A percentile compares a stretch with the other conserved stretches of the same genome.
Conservation (phyloP, 2,113 vertebrate genomes). For the Heterotis niloticus region DNA sequence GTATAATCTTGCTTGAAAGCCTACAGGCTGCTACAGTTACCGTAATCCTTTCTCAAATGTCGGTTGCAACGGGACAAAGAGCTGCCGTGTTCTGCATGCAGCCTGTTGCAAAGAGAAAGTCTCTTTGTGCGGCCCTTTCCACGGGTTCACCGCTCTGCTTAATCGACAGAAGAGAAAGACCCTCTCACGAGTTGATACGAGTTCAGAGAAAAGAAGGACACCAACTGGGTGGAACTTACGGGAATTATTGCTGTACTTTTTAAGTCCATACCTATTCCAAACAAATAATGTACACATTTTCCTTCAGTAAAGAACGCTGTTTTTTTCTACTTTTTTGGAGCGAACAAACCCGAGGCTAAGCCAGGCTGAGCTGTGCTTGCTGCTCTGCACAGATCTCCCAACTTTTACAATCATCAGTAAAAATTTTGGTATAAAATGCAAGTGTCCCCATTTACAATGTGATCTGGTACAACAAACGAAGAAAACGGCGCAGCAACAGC, state of each 20-base stretch:
- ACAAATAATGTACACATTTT: too few relatives aligned
- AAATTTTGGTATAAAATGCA: too few relatives aligned
- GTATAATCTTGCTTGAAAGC: conserved; percentile 42
- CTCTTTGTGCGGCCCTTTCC: conserved; percentile 5
- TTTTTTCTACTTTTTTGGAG: too few relatives aligned
- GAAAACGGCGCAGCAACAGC: too few relatives aligned
- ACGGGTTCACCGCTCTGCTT: not conserved
- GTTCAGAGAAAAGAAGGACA: not conserved
- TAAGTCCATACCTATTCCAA: not conserved
- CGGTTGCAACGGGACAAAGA: conserved; percentile 22
- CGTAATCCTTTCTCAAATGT: conserved; percentile 42
- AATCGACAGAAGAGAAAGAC: not conserved
- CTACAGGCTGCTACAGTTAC: conserved; percentile 39
- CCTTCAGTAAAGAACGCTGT: too few relatives aligned
- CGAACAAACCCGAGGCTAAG: too few relatives aligned
- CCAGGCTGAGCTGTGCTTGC: too few relatives aligned
- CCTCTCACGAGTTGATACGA: not conserved
- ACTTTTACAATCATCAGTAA: too few relatives aligned
- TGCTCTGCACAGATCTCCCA: too few relatives aligned
- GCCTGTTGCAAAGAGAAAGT: not conserved
- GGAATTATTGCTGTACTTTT: too few relatives aligned
- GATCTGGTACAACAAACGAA: too few relatives aligned
- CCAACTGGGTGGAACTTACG: not conserved
- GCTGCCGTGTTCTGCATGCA: not conserved
- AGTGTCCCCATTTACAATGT: too few relatives aligned